Evolutionary conservation across 1,140 invertebrate species (phyloP), one percentile per base, ranked within the genome.

Genomic region (Mactra quadrangularis): DNA sequence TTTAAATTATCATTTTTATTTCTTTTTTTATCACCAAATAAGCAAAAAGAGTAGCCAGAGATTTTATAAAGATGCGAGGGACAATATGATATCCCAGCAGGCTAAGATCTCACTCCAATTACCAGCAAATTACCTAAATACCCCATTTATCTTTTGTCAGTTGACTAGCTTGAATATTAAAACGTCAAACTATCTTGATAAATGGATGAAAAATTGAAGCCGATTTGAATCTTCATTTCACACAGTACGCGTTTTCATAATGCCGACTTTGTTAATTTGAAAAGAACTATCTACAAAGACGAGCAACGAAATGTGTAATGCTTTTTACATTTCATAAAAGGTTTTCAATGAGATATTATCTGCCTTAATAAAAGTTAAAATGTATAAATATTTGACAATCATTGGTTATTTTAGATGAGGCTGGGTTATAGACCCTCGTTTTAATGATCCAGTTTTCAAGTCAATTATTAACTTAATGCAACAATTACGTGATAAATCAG

Each of bases 311-410:
- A 70, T 66, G 76, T 79, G 50, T 79, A 79, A 79, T 79, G 76
- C 76, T 79, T 79, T 79, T 79, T 55, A 79, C 76, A 70, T 79
- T 79, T 79, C 76, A 79, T 79, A 79, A 79, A 79, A 79, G 76
- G 76, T 33, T 41, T 57, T 55, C 41, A 64, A 76, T 68, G 57
- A 79, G 76, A 79, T 79, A 66, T 57, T 79, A 79, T 79, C 76
- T 15, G 19, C 29, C 4, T 33, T 68, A 79, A 79, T 79, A 64
- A n/a, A n/a, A n/a, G n/a, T n/a, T n/a, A n/a, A n/a, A n/a, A n/a
- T n/a, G n/a, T n/a, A n/a, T n/a, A n/a, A n/a, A n/a, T n/a, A n/a
- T n/a, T n/a, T n/a, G n/a, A n/a, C n/a, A n/a, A n/a, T n/a, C n/a
- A n/a, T n/a, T n/a, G n/a, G n/a, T n/a, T n/a, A n/a, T n/a, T n/a